A percentile compares a stretch with the other conserved stretches of the same genome.
These are phyloP conservation scores for Polydrusus tereticollis DNA, from an alignment of 2,888 invertebrate genomes.

Conservation along the genomic window DNA sequence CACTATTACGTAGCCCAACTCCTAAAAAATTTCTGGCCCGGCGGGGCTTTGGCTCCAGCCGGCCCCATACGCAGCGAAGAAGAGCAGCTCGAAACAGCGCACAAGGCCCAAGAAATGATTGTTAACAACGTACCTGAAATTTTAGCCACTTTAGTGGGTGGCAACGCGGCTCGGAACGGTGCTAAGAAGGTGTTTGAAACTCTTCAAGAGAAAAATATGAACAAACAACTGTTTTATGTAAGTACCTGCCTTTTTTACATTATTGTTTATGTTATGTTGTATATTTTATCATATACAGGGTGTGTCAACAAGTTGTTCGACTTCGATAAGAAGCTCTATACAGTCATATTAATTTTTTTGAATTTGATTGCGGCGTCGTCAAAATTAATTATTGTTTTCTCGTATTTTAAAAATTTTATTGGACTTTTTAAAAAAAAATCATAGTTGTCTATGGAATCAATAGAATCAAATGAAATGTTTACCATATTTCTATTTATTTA, in stretches of 20 bases:
- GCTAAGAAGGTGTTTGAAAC: slow-evolving; percentile 89
- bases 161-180: slow-evolving; percentile 86
- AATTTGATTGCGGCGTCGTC: too few species aligned
- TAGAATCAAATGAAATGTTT: too few species aligned
- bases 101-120: slow-evolving; percentile 77
- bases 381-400: too few species aligned
- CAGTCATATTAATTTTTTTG: too few species aligned
- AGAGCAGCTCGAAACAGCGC: slow-evolving; percentile 78
- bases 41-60: slow-evolving; percentile 79
- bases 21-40: slow-evolving; percentile 91
- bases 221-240: slow-evolving; percentile 93
- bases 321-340: too few species aligned
- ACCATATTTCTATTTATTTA: too few species aligned
- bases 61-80: slow-evolving; percentile 71
- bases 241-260: slow-evolving; percentile 70
- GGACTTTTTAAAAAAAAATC: too few species aligned
- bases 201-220: slow-evolving; percentile 86
- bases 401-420: too few species aligned
- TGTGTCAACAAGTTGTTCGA: background rate
- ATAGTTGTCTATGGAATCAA: too few species aligned
- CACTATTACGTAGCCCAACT: slow-evolving; percentile 88
- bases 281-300: background rate
- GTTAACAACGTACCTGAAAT: slow-evolving; percentile 83
- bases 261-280: background rate
- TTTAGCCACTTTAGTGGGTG: slow-evolving; percentile 86